Percentiles rank a stretch among this genome's conserved stretches.
phyloP scores from a whole-genome alignment of 2,888 invertebrate genomes.

The Drosophila hawaiiensis region DNA sequence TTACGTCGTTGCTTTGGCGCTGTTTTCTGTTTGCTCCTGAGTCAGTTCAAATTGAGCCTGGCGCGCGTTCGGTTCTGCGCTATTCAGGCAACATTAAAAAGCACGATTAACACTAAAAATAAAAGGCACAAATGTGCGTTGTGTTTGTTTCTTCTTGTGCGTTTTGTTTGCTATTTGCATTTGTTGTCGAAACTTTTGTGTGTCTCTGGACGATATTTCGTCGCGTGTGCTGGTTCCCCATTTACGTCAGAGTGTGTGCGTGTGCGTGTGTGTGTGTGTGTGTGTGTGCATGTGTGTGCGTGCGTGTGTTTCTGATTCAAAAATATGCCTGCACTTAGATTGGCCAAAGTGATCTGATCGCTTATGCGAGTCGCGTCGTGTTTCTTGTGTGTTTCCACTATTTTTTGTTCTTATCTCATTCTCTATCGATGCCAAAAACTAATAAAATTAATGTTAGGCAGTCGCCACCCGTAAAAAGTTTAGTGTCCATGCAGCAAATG shows the following conservation, averaged over 20 bases:
- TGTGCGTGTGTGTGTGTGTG: neutral
- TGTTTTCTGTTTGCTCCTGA: conserved; percentile 36
- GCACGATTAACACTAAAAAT: conserved; percentile 28
- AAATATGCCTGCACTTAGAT: conserved; percentile 1
- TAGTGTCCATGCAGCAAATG: conserved; percentile 48
- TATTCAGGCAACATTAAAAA: conserved; percentile 22
- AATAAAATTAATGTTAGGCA: conserved; percentile 26
- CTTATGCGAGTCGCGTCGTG: conserved; percentile 48
- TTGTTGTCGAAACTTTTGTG: conserved; percentile 18
- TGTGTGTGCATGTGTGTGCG: neutral
- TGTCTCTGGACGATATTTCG: conserved; percentile 3
- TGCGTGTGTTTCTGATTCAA: neutral
- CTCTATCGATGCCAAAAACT: conserved; percentile 34
- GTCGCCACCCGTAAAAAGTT: conserved; percentile 36
- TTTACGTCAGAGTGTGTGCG: neutral
- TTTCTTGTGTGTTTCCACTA: conserved; percentile 4
- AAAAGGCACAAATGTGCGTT: conserved; percentile 8
- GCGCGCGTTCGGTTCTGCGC: conserved; percentile 67
- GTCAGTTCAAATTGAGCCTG: conserved; percentile 70
- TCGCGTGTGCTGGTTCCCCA: conserved; percentile 6
- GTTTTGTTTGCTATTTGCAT: conserved; percentile 13
- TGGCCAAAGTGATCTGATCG: conserved; percentile 69
- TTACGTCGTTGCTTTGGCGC: conserved; percentile 34
- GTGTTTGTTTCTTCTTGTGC: neutral
- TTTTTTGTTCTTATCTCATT: conserved; percentile 6